These are phyloP conservation scores for Malurus leucopterus DNA, from an alignment of 2,797 vertebrate species.

Conservation along the genomic window DNA sequence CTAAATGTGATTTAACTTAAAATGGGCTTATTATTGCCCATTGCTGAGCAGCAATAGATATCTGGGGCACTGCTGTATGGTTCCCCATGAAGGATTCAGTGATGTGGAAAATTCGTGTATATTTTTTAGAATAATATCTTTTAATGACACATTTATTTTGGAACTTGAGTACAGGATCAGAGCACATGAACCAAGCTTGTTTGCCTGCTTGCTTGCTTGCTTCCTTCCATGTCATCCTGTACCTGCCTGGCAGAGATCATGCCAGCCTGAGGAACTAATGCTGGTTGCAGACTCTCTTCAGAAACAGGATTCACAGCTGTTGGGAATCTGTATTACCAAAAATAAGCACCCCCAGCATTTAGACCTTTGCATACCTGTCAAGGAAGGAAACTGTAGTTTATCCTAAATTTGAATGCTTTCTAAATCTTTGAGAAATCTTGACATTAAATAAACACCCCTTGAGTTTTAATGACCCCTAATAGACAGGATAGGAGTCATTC, in stretches of 20 bases:
- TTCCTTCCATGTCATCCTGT: fast-evolving
- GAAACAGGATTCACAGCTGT: neutral
- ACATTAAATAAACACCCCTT: neutral
- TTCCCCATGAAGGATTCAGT: neutral
- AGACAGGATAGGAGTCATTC: neutral
- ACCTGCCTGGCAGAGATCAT: neutral
- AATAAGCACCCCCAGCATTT: neutral
- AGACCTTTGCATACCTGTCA: neutral
- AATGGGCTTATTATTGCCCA: neutral
- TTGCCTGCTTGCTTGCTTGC: neutral
- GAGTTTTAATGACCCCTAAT: neutral
- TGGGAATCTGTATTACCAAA: neutral
- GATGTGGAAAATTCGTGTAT: neutral
- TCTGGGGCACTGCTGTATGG: neutral
- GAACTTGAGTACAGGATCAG: neutral
- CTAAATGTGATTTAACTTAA: slow-evolving; percentile 16
- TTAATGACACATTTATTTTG: neutral
- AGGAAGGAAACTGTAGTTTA: neutral
- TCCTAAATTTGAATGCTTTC: neutral
- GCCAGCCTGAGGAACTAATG: neutral
- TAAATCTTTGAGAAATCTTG: neutral
- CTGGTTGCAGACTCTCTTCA: neutral
- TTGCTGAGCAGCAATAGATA: neutral
- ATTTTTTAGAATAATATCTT: neutral
- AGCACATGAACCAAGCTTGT: neutral